Base-by-base conservation (phyloP, 2,797 vertebrate genomes). In the Hyperoplus immaculatus region DNA sequence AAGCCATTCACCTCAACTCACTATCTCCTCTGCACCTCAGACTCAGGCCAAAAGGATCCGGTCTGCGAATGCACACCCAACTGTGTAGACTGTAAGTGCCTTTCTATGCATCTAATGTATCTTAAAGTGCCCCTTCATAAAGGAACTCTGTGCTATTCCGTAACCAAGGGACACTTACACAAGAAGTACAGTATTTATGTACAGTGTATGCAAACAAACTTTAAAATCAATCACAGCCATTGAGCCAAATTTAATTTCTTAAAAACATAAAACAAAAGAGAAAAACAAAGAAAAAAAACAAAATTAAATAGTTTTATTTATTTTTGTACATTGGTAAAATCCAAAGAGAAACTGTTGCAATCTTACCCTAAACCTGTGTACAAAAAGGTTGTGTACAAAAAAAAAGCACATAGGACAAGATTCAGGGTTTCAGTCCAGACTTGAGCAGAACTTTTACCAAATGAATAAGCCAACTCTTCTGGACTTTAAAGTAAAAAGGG, bases 341-440 rank as follows among this genome's bases (percentile, higher is more conserved):
- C 93, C 94, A 95, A 95, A 95, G 91, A 94, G 78, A 92, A 89
- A 86, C 73, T 66, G 75, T 90, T 88, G 91, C 90, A 93, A 88
- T 91, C 90, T 61, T 86, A 94, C 91, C 92, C 89, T 93, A 93
- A 93, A 94, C 92, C 92, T 95, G 94, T 95, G 93, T 93, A 93
- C 75, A 61, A 39, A 77, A 69, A 53, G 36, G 8, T 70, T 87
- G 72, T 95, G 88, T 94, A 91, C 84, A 90, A 91, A 89, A 69
- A 80, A 89, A 90, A 94, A 93, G 94, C 94, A 96, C 94, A 95
- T 90, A 87, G 89, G 88, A 94, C 90, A 91, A 89, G 84, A 91
- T 91, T 94, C 88, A 92, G 88, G 92, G 92, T 94, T 92, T 91
- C 74, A 85, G 88, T 93, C 89, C 91, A 91, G 87, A 93, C 84